Percentiles rank a stretch among this genome's conserved stretches.
Evolutionary conservation across 2,113 vertebrate species (phyloP).

Genomic region (Mandrillus leucophaeus): DNA sequence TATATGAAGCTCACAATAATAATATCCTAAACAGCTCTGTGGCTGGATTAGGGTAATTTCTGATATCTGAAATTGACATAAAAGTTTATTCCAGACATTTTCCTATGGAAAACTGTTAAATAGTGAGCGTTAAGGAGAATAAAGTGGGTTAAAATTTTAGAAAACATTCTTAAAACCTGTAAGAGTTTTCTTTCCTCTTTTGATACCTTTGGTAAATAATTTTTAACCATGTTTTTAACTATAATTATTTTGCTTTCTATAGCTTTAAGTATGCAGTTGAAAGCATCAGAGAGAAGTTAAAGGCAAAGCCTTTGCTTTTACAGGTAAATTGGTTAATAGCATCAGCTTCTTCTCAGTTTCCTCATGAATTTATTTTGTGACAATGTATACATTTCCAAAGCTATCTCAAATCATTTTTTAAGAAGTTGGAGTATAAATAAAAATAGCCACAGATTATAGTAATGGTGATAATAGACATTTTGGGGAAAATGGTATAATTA

Average conservation of each 20-base stretch:
- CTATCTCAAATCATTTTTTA: neutral
- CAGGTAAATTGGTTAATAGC: conserved; percentile 87
- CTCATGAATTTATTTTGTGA: neutral
- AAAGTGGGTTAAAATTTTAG: neutral
- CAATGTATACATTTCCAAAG: neutral
- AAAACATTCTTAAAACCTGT: conserved; percentile 8
- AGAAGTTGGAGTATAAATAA: conserved; percentile 18
- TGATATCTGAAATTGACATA: neutral
- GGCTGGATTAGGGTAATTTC: neutral
- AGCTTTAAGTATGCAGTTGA: conserved; percentile 92
- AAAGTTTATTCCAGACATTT: neutral
- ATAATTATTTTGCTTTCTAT: conserved; percentile 49
- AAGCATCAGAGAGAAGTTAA: conserved; percentile 94
- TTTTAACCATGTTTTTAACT: conserved; percentile 25
- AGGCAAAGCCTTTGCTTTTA: conserved; percentile 92
- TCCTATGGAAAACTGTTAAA: neutral
- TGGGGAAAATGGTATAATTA: neutral
- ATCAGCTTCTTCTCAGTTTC: neutral
- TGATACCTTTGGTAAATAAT: neutral
- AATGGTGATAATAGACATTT: neutral
- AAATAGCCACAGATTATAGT: neutral
- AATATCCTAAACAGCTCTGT: neutral
- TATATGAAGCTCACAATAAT: conserved; percentile 5
- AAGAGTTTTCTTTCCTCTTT: neutral
- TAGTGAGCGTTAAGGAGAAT: neutral